These are phyloP conservation scores for Elysia crispata DNA, from an alignment of 2,888 invertebrate genomes.

Conservation along the genomic window DNA sequence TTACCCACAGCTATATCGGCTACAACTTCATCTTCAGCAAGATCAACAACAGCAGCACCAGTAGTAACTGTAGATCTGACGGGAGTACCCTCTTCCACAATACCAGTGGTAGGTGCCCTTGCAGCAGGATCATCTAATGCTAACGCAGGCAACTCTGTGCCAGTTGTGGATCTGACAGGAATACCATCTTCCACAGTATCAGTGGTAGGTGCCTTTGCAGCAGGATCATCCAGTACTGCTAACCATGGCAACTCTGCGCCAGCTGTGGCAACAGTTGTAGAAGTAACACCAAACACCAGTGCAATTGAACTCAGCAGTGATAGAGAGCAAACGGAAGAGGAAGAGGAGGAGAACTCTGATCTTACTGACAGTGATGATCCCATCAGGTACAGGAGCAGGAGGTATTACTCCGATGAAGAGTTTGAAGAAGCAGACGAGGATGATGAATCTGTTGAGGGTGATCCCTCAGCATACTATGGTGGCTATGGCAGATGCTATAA, in stretches of 20 bases:
- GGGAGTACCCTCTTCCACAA: not conserved
- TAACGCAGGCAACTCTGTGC: not conserved
- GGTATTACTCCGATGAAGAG: not conserved
- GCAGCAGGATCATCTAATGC: not conserved
- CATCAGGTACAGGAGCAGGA: not conserved
- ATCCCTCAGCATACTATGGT: conserved; percentile 80
- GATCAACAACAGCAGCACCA: not conserved
- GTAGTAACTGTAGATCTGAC: not conserved
- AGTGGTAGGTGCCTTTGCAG: not conserved
- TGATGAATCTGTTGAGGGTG: conserved; percentile 52
- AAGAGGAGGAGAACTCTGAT: conserved; percentile 1
- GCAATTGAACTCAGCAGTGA: conserved; percentile 46
- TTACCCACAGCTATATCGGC: no score
- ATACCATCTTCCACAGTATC: not conserved
- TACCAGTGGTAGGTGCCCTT: not conserved
- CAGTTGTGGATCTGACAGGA: not conserved
- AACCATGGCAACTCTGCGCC: not conserved
- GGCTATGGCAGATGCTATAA: conserved; percentile 82
- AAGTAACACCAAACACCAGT: not conserved
- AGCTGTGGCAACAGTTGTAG: not conserved
- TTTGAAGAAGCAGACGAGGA: not conserved
- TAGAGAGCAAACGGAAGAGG: conserved; percentile 35
- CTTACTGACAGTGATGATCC: conserved; percentile 26
- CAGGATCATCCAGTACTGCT: not conserved
- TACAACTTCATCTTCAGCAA: not conserved